Conservation (phyloP, 2,797 vertebrate species). For the Taenioides sp. region DNA sequence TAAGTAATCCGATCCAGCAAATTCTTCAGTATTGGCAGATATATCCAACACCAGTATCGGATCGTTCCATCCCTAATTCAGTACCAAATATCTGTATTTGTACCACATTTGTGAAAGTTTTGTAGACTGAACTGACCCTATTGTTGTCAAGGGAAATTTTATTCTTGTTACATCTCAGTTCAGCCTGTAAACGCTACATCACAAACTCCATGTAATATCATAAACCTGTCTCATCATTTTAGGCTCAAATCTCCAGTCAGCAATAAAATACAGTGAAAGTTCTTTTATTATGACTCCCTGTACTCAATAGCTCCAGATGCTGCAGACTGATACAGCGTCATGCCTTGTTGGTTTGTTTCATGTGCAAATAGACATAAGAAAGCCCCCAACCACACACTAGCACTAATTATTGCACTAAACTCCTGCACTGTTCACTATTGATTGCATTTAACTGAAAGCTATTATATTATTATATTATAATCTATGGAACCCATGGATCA, state of each 20-base stretch:
- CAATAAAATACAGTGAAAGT: constrained; percentile 11
- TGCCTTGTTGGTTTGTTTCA: constrained; percentile 27
- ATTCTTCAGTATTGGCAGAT: no score
- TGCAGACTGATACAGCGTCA: constrained; percentile 29
- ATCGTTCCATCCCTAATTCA: no score
- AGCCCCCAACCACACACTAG: constrained; percentile 16
- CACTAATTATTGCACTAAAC: constrained; percentile 33
- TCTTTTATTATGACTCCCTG: constrained; percentile 19
- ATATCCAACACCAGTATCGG: no score
- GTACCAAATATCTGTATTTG: background rate
- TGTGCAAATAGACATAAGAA: constrained; percentile 18
- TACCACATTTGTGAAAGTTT: background rate
- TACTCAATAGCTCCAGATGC: constrained; percentile 24
- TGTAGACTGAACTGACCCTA: constrained; percentile 8
- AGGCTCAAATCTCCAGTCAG: constrained; percentile 21
- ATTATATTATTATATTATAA: no score
- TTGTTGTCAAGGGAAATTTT: constrained; percentile 53
- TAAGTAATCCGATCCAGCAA: no score
- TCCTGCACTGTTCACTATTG: constrained; percentile 16
- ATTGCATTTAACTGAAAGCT: constrained; percentile 31
- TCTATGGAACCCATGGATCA: no score
- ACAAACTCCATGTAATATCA: background rate
- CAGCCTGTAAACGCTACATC: background rate
- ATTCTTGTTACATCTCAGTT: background rate
- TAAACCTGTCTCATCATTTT: constrained; percentile 13